Base-by-base conservation (phyloP, 92 coral and sea anemone species). In the Heliopora coerulea region DNA sequence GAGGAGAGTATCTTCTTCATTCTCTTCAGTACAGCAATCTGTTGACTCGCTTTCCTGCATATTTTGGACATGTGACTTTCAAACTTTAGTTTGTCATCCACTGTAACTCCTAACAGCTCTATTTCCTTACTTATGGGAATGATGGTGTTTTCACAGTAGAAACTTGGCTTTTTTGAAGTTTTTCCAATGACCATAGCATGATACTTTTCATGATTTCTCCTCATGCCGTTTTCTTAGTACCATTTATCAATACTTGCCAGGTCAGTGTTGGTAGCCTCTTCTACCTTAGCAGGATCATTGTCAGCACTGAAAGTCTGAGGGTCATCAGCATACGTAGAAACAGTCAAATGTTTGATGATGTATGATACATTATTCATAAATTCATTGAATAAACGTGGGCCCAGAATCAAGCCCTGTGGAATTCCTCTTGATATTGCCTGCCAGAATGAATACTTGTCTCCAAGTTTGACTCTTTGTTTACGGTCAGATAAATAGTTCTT, bases 401-500 rank as follows among this genome's bases (percentile, higher is more conserved):
- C 83, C 0, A 83, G 54, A 24, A 78, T 78, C 30, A 80, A 78
- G 48, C 83, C 83, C 70, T 78, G 87, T 4, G 76, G 83, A 10
- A 83, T 49, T 19, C 84, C 88, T 25, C 66, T 73, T 15, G 27
- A 26, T 30, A 79, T 67, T 1, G 56, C 19, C 73, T 67, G 70
- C 76, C 62, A 65, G 31, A 13, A 39, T 0, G 82, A 82, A 34
- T 11, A 59, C 25, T 49, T 34, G 37, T 48, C 86, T 21, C 73
- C 62, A 32, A 77, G 30, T 67, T 35, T 66, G 21, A 77, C 79
- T 66, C 79, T 30, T 61, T 83, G 86, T 30, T 21, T 25, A 31
- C 78, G 72, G 27, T 76, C 35, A 28, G 64, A 19, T 41, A 82
- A 49, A 24, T 69, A 69, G 23, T 78, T 70, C 39, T 21, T 44